phyloP scores from a whole-genome alignment of 2,113 vertebrate species.

The Macquaria australasica region DNA sequence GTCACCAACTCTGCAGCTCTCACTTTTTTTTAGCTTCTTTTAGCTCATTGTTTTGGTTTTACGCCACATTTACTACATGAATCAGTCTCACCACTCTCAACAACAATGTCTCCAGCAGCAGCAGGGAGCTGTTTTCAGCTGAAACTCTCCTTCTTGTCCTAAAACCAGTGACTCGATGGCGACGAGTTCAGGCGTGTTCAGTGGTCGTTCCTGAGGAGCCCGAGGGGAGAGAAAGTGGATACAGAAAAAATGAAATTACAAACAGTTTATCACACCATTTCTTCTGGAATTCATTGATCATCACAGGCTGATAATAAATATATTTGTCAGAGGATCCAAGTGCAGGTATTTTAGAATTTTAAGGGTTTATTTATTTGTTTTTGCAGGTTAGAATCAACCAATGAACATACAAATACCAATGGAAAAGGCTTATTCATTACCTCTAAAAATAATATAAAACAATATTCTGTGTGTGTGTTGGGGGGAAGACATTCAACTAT shows the following conservation, averaged over 20 bases:
- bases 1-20: not conserved
- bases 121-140: slow-evolving; percentile 24
- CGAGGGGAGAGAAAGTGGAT: slow-evolving; percentile 1
- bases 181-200: slow-evolving; percentile 22
- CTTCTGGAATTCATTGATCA: not conserved
- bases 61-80: slow-evolving; percentile 23
- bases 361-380: not conserved
- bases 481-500: not conserved
- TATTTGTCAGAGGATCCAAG: not conserved
- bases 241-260: not conserved
- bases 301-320: not conserved
- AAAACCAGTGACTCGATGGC: not conserved
- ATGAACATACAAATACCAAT: not conserved
- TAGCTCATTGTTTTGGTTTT: slow-evolving; percentile 44
- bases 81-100: slow-evolving; percentile 5
- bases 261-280: not conserved
- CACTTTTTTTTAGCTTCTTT: slow-evolving; percentile 14
- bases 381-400: not conserved
- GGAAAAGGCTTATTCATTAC: not conserved
- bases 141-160: not conserved
- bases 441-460: not conserved
- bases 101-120: not conserved
- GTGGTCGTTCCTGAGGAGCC: not conserved
- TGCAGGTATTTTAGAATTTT: not conserved
- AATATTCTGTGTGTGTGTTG: not conserved